Evolutionary conservation across 2,888 invertebrate genomes (phyloP).

Genomic region (Hipparchia sbordonii): DNA sequence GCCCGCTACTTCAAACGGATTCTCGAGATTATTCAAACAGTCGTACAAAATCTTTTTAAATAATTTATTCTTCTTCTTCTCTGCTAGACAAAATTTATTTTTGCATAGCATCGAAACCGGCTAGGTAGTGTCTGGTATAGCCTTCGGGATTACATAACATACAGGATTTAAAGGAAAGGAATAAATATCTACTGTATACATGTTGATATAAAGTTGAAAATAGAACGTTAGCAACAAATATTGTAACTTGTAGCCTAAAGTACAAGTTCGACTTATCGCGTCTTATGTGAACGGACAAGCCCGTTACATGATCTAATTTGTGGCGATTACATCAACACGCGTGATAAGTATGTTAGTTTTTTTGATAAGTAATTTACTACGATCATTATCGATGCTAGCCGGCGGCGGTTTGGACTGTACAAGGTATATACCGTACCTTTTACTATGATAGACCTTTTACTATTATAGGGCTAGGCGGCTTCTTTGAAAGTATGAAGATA

Average conservation of each 20-base stretch:
- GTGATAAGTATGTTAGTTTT: conserved; percentile 46
- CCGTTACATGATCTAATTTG: conserved; percentile 64
- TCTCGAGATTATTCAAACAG: not conserved
- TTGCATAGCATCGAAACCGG: not conserved
- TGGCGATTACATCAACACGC: conserved; percentile 48
- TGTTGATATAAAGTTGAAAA: not conserved
- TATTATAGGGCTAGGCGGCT: not conserved
- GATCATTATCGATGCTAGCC: conserved; percentile 38
- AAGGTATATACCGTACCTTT: not conserved
- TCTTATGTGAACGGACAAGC: conserved; percentile 61
- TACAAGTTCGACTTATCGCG: conserved; percentile 57
- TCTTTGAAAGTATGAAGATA: not conserved
- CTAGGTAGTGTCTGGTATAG: not conserved
- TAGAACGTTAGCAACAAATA: not conserved
- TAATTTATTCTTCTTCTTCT: too few relatives aligned
- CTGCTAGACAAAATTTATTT: too few relatives aligned
- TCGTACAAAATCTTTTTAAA: too few relatives aligned
- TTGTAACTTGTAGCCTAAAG: conserved; percentile 40
- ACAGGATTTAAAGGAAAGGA: not conserved
- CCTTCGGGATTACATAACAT: too few relatives aligned
- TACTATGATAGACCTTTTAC: not conserved
- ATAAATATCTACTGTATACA: too few relatives aligned
- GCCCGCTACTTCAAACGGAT: not conserved
- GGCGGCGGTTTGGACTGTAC: conserved; percentile 22
- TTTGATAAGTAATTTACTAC: conserved; percentile 45